Percentiles rank a stretch among this genome's conserved stretches.
phyloP scores from a whole-genome alignment of 2,888 invertebrate species.

The Scaeva pyrastri region DNA sequence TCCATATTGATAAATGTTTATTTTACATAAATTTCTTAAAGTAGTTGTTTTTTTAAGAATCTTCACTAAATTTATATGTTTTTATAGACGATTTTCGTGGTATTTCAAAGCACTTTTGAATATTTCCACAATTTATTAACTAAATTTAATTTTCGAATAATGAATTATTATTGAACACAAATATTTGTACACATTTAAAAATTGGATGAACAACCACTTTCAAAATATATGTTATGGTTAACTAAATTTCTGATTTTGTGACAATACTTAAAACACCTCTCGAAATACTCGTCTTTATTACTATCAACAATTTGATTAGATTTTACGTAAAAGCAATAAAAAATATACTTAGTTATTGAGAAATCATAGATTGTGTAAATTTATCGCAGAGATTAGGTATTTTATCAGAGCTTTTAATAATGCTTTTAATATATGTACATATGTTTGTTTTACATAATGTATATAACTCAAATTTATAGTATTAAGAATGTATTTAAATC shows the following conservation, averaged over 20 bases:
- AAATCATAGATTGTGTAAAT: conserved; percentile 14
- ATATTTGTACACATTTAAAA: no score
- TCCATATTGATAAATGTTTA: conserved; percentile 37
- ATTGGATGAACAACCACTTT: background rate
- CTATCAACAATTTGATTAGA: background rate
- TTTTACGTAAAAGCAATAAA: background rate
- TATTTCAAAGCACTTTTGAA: background rate
- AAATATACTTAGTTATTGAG: no score
- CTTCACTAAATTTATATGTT: background rate
- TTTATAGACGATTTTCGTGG: background rate
- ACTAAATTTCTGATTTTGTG: background rate
- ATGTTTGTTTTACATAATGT: no score
- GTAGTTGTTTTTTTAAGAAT: background rate
- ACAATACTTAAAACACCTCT: background rate
- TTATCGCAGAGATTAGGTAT: background rate
- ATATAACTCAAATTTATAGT: no score
- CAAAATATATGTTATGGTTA: background rate
- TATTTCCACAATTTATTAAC: background rate
- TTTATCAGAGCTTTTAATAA: background rate
- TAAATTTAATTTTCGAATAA: no score
- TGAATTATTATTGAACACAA: no score
- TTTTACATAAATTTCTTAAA: background rate
- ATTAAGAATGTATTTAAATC: no score
- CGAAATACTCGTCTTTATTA: background rate
- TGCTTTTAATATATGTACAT: no score